These are phyloP conservation scores for Tympanuchus pallidicinctus DNA, from an alignment of 2,113 vertebrate species.

Conservation along the genomic window DNA sequence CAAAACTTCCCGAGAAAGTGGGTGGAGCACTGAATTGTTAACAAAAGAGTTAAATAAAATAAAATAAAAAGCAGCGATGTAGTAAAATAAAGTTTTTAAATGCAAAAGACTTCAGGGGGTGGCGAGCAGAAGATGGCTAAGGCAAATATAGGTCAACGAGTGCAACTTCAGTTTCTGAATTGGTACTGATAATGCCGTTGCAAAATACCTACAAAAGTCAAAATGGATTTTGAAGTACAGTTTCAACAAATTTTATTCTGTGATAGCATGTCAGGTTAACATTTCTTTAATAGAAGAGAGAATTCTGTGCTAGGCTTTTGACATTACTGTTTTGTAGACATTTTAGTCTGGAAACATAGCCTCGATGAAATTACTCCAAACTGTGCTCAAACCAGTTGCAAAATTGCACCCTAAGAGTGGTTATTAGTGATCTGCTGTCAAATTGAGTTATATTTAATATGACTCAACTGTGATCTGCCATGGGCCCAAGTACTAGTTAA, in stretches of 20 bases:
- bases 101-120: background rate
- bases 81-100: background rate
- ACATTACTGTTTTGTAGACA: background rate
- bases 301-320: background rate
- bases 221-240: background rate
- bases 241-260: background rate
- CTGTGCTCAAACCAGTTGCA: background rate
- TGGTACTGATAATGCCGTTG: background rate
- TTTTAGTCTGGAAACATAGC: background rate
- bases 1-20: background rate
- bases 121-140: background rate
- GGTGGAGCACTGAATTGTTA: background rate
- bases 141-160: background rate
- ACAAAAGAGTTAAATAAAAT: background rate
- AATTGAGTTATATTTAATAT: background rate
- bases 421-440: constrained; percentile 36
- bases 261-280: background rate
- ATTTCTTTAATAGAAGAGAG: background rate
- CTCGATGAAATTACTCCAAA: background rate
- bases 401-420: background rate
- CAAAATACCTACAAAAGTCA: background rate
- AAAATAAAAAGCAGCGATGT: background rate
- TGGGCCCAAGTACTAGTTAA: background rate
- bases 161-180: background rate
- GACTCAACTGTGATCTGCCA: background rate